Conservation (phyloP, 2,113 vertebrate genomes). For the Scomber japonicus region DNA sequence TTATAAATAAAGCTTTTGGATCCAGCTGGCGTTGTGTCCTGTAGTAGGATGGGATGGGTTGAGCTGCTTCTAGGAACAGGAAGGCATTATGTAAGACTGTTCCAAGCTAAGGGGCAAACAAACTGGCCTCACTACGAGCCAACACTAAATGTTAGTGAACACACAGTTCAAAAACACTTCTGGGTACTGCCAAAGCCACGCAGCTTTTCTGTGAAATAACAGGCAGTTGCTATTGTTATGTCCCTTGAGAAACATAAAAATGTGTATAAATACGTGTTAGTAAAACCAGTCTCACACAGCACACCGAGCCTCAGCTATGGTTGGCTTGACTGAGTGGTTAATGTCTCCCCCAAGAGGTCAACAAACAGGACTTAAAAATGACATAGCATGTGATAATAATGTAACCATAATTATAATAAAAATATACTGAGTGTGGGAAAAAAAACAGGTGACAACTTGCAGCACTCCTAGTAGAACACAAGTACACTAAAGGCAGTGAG, state of each 20-base stretch:
- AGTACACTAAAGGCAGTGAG: no score
- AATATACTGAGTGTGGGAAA: no score
- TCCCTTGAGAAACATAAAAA: not conserved
- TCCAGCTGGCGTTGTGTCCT: constrained; percentile 1
- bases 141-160: not conserved
- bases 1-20: constrained; percentile 57
- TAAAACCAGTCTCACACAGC: not conserved
- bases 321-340: no score
- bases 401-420: no score
- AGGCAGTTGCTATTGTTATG: not conserved
- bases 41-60: not conserved
- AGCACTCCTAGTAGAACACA: no score
- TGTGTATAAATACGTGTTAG: not conserved
- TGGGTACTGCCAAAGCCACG: no score
- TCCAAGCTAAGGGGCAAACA: not conserved
- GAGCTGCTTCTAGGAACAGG: not conserved
- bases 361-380: not conserved
- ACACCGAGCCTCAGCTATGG: not conserved
- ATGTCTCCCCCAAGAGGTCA: not conserved
- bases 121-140: no score
- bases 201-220: not conserved
- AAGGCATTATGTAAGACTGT: not conserved
- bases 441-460: no score
- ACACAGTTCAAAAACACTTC: not conserved
- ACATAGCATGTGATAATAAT: not conserved